phyloP scores from a whole-genome alignment of 2,797 vertebrate species.

The Choloepus didactylus region DNA sequence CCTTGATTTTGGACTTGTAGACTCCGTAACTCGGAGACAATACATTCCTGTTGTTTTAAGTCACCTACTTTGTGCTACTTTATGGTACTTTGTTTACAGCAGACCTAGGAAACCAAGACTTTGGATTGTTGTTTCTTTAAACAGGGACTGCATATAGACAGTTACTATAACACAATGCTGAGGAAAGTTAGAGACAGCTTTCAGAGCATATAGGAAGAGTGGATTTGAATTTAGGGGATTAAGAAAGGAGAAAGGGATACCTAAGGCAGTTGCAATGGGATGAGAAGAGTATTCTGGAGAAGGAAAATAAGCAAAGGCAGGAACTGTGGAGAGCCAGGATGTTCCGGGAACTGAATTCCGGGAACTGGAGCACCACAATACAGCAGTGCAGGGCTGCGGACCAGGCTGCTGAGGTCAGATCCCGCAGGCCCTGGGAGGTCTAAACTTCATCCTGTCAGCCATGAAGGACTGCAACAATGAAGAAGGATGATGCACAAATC shows the following conservation, averaged over 20 bases:
- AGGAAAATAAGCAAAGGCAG: background rate
- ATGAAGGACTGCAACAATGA: too few species aligned
- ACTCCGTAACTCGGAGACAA: too few species aligned
- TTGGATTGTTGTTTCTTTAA: background rate
- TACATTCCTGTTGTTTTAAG: too few species aligned
- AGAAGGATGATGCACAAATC: background rate
- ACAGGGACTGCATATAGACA: background rate
- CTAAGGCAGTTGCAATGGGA: background rate
- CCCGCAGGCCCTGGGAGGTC: background rate
- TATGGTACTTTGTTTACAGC: too few species aligned
- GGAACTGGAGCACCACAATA: background rate
- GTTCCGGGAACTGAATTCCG: background rate
- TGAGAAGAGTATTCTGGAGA: background rate
- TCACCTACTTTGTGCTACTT: too few species aligned
- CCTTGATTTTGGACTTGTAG: too few species aligned
- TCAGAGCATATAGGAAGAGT: background rate
- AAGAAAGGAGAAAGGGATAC: background rate
- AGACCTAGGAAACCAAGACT: too few species aligned
- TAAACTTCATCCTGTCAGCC: background rate
- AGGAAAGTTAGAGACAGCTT: background rate
- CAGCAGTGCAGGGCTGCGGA: background rate
- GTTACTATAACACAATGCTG: background rate
- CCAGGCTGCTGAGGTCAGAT: background rate
- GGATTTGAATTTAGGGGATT: background rate
- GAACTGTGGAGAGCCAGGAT: background rate